Evolutionary conservation across 2,113 vertebrate species (phyloP).

Genomic region (Prunella himalayana): DNA sequence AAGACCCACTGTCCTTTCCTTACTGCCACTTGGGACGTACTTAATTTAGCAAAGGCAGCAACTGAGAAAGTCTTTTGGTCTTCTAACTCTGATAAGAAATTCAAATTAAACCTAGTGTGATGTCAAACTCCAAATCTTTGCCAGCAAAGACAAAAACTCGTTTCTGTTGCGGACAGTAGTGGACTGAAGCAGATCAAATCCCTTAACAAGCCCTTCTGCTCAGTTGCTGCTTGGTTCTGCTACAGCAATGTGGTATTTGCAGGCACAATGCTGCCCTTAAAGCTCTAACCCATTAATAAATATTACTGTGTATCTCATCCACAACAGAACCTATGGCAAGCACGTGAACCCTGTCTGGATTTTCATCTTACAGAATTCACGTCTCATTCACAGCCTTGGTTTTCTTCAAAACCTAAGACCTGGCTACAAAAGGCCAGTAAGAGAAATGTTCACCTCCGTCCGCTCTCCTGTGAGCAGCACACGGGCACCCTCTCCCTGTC

Average conservation of each 20-base stretch:
- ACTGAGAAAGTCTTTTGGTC: neutral
- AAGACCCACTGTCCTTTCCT: neutral
- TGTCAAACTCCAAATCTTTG: neutral
- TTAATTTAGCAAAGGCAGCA: neutral
- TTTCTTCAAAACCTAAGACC: neutral
- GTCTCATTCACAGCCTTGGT: neutral
- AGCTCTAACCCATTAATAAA: neutral
- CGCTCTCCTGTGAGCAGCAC: neutral
- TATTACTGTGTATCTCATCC: neutral
- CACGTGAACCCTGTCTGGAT: neutral
- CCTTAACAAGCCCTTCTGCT: neutral
- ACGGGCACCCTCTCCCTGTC: too few relatives aligned
- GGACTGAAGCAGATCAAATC: neutral
- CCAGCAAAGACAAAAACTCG: neutral
- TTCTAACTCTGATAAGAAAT: neutral
- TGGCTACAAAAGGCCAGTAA: neutral
- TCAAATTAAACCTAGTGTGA: neutral
- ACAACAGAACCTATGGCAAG: neutral
- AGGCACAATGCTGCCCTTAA: neutral
- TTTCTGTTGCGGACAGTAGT: neutral
- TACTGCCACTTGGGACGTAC: neutral
- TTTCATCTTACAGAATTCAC: neutral
- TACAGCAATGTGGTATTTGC: neutral
- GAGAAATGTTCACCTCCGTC: fast-evolving
- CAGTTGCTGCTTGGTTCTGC: neutral